Base-by-base conservation (phyloP, 2,888 invertebrate species). In the Dorcus hopei region DNA sequence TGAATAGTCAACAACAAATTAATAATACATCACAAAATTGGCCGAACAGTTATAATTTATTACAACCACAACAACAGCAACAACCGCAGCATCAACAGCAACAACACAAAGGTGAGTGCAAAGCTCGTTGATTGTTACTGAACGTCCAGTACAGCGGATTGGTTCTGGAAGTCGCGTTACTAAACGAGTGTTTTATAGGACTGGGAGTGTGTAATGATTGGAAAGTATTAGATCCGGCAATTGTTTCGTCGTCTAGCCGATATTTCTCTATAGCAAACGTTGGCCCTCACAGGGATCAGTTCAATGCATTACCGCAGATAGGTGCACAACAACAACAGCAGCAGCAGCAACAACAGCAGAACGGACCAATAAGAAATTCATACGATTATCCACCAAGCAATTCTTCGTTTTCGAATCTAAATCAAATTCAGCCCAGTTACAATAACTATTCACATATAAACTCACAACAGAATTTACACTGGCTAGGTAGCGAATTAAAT, bases 151-250 rank as follows among this genome's bases (percentile, higher is more conserved):
- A 33, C 26, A 33, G 26, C 41, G 16, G 9, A 38, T 11, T 49
- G 39, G 52, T 9, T 54, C 19, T 33, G 16, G 52, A 9, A 38
- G 19, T 19, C 33, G n/a, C 9, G 11, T 51, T 58, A 45, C 6
- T 26, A 6, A 55, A 43, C 61, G 59, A 42, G 49, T 51, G 49
- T 59, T 58, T 67, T 66, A 19, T 69, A 83, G 83, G 79, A 72
- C 80, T 80, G 72, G 78, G 80, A 66, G 82, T 82, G 72, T 87
- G 84, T 79, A 82, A 88, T 68, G 93, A 94, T 80, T 94, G 94
- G 93, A 91, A 93, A 70, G 87, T 91, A 67, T 86, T 95, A 83
- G 96, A 97, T 83, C 95, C 96, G 59, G 95, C 95, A 67, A 95
- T 96, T 70, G 86, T 93, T 77, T 88, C 89, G 62, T 89, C 87